Base-by-base conservation (phyloP, 2,797 vertebrate genomes). In the Sternarchorhynchus goeldii region DNA sequence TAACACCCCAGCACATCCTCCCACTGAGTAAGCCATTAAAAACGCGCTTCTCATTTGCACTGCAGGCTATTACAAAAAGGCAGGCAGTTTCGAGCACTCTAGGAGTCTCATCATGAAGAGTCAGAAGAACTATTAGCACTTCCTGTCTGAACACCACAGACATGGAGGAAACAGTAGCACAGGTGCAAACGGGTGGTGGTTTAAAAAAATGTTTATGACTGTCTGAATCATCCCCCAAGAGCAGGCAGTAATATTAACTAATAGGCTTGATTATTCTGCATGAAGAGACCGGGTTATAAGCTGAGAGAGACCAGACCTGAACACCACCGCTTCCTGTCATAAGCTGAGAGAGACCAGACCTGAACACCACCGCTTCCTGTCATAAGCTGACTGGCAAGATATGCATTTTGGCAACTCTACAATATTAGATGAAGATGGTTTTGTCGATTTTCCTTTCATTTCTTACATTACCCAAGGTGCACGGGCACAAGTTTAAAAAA, bases 1-100 rank as follows among this genome's bases (percentile, higher is more conserved):
- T 62, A 75, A 66, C 68, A 60, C 14, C 74, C 76, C 60, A 77
- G 73, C 67, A 66, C 68, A 60, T 72, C 60, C 62, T 81, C 36
- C 55, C 32, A 21, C 75, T 53, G 16, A 76, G 57, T 59, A 50
- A 59, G 20, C 31, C 62, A 76, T 76, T 76, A 66, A 25, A 29
- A 59, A 10, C n/a, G 73, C 53, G 65, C 60, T 31, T 71, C 66
- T 62, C 29, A 25, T 59, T 60, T 55, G 55, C 41, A 79, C 55
- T 20, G 53, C 68, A 70, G 53, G 10, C 50, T 70, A 56, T 25
- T 25, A 25, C 25, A 25, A 25, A 25, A 25, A 25, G 25, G 25
- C 0, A 25, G 25, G 25, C 25, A 25, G 25, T 25, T 25, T 25
- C 25, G 25, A 25, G 25, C 25, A 25, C 25, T 25, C 25, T 25